Evolutionary conservation across 1,140 invertebrate species (phyloP), one percentile per base, ranked within the genome.

Genomic region (Euborellia annulipes): DNA sequence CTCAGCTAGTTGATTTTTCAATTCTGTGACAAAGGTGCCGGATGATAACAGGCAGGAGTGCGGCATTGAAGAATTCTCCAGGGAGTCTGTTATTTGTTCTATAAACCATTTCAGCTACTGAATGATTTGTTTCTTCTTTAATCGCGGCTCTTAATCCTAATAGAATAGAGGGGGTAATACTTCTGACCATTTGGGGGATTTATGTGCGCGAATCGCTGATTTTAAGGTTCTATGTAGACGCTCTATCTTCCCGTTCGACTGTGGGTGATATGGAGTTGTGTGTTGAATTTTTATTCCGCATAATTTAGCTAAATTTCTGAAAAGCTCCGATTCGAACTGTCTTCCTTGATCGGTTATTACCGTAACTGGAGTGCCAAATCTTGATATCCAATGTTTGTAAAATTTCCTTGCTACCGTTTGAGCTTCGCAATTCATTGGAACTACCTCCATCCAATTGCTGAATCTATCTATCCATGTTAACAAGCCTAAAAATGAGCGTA

Each of bases 371-470:
- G 23, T 27, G 53, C n/a, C 14, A 27, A 27, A 27, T 27, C 23
- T 27, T 4, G 4, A 27, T 27, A 27, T 27, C 23, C 57, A 59
- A 13, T 40, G 42, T 13, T 40, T 43, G 18, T 57, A 49, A 17
- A 70, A 52, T 3, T 56, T 11, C 4, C 11, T 27, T 11, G 23
- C 23, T 27, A 27, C 23, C 4, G 4, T 27, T 6, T 27, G 4
- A 51, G 64, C 62, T 8, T 55, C 50, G 1, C 62, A 64, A 21
- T 69, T 59, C 0, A 68, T 23, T 3, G 66, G 67, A 14, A 63
- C 45, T 3, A 61, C 60, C 54, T 68, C 66, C 0, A 60, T 63
- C 64, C 63, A 73, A 13, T 61, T 45, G 3, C 67, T 66, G 44
- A 53, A 60, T 19, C 59, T 41, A 49, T 70, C 67, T 1, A 68